Evolutionary conservation across 1,140 invertebrate species (phyloP), one percentile per base, ranked within the genome.

Genomic region (Drosophila ohnishii): DNA sequence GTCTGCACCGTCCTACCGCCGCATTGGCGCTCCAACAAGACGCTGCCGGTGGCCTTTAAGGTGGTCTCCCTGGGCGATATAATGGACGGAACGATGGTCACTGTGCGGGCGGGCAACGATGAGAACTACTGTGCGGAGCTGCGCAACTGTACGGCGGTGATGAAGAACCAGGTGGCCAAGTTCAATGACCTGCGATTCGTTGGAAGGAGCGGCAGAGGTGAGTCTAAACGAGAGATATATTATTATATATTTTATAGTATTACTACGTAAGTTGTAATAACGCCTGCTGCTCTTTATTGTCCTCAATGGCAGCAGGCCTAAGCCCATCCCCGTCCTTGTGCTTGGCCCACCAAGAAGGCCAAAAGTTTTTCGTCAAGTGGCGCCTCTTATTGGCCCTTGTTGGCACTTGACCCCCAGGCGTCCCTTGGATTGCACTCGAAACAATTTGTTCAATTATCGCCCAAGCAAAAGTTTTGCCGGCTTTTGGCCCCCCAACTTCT

Each of bases 21-120:
- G 2, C 98, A 99, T 92, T 99, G 98, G 98, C 94, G 98, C 53
- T 98, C 97, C n/a, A 99, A 99, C 93, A 99, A 99, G 92, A 99
- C 98, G 0, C 93, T 99, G 16, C 98, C 98, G 13, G 96, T 97
- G 58, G 97, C 97, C 35, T 99, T 99, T 92, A 97, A 97, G 92
- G 96, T 98, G n/a, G 91, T 92, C 35, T 96, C 97, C 3, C 92
- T 99, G 19, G 97, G 97, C 9, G 97, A 98, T 75, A 95, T 99
- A 5, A 96, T 96, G 72, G 98, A 99, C 92, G 98, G 98, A 3
- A 99, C 98, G 14, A 94, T 98, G 89, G 98, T 99, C 51, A 98
- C 97, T 2, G 96, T 99, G 10, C 92, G 90, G n/a, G 98, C 98
- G 5, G 98, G 98, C 16, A 99, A 99, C 92, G 98, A 99, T 90